A percentile compares a stretch with the other conserved stretches of the same genome.
Evolutionary conservation across 2,797 vertebrate genomes (phyloP).

Genomic region (Nothura maculosa): DNA sequence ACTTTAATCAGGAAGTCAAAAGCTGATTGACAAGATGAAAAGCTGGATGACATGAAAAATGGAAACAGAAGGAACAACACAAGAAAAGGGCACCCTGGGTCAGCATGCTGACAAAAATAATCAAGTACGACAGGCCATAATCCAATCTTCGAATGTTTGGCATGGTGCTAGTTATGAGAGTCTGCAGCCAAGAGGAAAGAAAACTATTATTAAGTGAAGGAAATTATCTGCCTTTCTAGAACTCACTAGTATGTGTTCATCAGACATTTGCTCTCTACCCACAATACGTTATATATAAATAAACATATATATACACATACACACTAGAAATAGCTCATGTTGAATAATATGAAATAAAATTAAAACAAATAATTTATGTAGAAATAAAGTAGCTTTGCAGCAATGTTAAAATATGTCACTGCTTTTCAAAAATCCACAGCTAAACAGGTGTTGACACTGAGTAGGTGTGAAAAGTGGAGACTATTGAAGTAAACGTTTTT

Average conservation of each 20-base stretch:
- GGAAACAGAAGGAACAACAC: conserved; percentile 89
- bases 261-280: conserved; percentile 55
- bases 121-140: conserved; percentile 87
- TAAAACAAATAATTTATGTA: conserved; percentile 41
- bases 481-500: background rate
- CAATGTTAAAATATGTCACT: background rate
- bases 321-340: conserved; percentile 28
- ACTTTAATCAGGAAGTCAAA: conserved; percentile 90
- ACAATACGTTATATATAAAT: background rate
- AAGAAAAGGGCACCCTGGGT: conserved; percentile 86
- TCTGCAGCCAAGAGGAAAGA: conserved; percentile 83
- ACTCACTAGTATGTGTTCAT: conserved; percentile 62
- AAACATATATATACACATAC: too few species aligned
- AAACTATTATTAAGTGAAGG: conserved; percentile 84
- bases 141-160: conserved; percentile 85
- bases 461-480: conserved; percentile 29
- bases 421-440: conserved; percentile 40
- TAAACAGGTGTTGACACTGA: conserved; percentile 54
- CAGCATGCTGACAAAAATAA: conserved; percentile 89
- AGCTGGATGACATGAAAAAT: conserved; percentile 90
- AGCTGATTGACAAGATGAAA: conserved; percentile 91
- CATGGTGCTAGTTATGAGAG: conserved; percentile 83
- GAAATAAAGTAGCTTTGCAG: conserved; percentile 16
- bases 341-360: conserved; percentile 58
- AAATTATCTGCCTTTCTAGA: conserved; percentile 82